Base-by-base conservation (phyloP, 2,797 vertebrate genomes). In the Centropyge bicolor region DNA sequence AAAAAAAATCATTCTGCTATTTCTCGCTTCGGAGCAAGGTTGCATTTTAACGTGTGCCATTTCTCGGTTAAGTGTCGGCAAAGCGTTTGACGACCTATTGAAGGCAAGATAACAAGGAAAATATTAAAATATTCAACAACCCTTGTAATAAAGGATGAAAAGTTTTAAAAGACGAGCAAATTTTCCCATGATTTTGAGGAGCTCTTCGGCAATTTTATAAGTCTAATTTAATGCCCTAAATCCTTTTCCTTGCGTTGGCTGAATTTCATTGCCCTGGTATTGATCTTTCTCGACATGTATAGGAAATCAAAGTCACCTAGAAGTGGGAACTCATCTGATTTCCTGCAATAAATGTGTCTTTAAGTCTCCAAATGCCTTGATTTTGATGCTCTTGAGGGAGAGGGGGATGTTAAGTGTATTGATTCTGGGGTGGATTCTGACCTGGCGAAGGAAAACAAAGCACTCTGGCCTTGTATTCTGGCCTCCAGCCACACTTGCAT, bases 291-390 rank as follows among this genome's bases (percentile, higher is more conserved):
- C 57, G 35, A 41, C 78, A 83, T 35, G 48, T 86, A 91, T 83
- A 62, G 84, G 74, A 90, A 93, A 93, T 93, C 89, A 92, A 91
- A 93, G 84, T 89, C 80, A 90, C 76, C 83, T 63, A 72, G 60
- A 81, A 88, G 86, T 89, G 68, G 79, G 82, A 91, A 87, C 81
- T 86, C 80, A 72, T 87, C 76, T 73, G 75, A 89, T 85, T 91
- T 84, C 80, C 86, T 77, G 84, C 82, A 70, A 78, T 82, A 80
- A 85, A 86, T 79, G 57, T 71, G 35, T 80, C 77, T 88, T 84
- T 75, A 49, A 40, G 35, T 80, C 60, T 80, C 74, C 36, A 20
- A 63, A 68, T 59, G 70, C 71, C 78, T 59, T 46, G 63, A 52
- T 85, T 87, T 70, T 17, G 11, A 71, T 61, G 62, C 51, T 68